Percentiles rank a stretch among this genome's conserved stretches.
Conservation (phyloP, 2,113 vertebrate species). For the Felis chaus region DNA sequence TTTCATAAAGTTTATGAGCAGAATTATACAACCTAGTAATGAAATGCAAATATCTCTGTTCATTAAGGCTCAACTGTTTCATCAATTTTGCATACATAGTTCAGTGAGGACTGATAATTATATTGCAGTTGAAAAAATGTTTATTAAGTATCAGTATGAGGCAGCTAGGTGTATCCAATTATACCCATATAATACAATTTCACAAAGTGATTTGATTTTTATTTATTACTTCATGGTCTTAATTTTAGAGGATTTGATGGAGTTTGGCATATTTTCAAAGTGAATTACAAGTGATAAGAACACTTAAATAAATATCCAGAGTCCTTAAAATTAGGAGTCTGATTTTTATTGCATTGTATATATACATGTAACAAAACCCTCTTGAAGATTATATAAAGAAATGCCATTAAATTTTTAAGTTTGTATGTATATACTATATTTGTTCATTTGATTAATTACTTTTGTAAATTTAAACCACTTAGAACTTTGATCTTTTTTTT, state of each 20-base stretch:
- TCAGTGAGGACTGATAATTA: slow-evolving; percentile 80
- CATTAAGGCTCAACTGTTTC: slow-evolving; percentile 82
- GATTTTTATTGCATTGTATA: background rate
- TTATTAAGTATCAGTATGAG: slow-evolving; percentile 81
- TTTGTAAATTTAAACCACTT: background rate
- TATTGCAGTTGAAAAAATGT: slow-evolving; percentile 77
- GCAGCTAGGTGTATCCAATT: slow-evolving; percentile 78
- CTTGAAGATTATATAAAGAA: slow-evolving; percentile 15
- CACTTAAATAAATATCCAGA: slow-evolving; percentile 47
- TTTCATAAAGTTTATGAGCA: slow-evolving; percentile 80
- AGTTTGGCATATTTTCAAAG: slow-evolving; percentile 59
- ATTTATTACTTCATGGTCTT: slow-evolving; percentile 74
- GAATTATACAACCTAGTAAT: slow-evolving; percentile 81
- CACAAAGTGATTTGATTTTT: slow-evolving; percentile 72
- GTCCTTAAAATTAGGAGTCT: slow-evolving; percentile 46
- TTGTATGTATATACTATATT: background rate
- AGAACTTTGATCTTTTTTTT: background rate
- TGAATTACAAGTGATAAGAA: slow-evolving; percentile 62
- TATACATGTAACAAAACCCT: background rate
- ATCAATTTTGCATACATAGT: slow-evolving; percentile 78
- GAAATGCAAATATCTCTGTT: slow-evolving; percentile 83
- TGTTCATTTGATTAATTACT: background rate
- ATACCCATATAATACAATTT: slow-evolving; percentile 66
- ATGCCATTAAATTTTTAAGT: slow-evolving; percentile 4
- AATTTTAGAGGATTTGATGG: slow-evolving; percentile 64